A percentile compares a stretch with the other conserved stretches of the same genome.
Conservation (phyloP, 2,113 vertebrate genomes). For the human (Homo sapiens) region GRCh38 chr12:92845501-92846000, state of each 20-base stretch:
- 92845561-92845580: not conserved
- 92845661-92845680: not conserved
- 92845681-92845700: not conserved
- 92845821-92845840: not conserved
- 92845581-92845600: not conserved
- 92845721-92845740: not conserved
- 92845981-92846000: not conserved
- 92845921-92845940: not conserved
- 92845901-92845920: not conserved
- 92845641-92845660: not conserved
- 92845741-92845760: not conserved
- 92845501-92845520: not conserved
- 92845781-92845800: not conserved
- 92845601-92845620: not conserved
- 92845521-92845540: not conserved
- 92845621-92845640: not conserved
- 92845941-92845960: not conserved
- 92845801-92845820: not conserved
- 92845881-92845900: not conserved
- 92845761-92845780: not conserved
- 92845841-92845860: not conserved
- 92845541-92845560: not conserved
- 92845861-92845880: not conserved
- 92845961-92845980: slow-evolving; percentile 7
- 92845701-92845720: not conserved